Base-by-base conservation (phyloP, 1,140 invertebrate species). In the Medauroidea extradentata region DNA sequence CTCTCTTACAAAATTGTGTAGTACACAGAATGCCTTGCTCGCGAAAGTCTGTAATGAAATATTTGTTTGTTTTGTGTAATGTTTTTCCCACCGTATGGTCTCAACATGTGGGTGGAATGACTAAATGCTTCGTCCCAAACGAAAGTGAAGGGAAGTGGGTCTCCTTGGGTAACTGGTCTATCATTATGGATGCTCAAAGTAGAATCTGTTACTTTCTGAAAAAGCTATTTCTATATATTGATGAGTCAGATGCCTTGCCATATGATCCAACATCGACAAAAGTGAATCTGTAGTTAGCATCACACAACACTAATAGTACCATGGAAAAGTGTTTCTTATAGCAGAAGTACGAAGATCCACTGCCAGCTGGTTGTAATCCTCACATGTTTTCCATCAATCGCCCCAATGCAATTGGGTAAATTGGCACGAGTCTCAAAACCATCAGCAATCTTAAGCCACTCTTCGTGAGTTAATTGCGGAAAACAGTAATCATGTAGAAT, bases 51-150 rank as follows among this genome's bases (percentile, higher is more conserved):
- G 58, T 77, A 78, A 52, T 79, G 77, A 59, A 73, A 77, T 13
- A 76, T 67, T 46, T 69, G 63, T 63, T 76, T 63, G 60, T 61
- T 51, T 14, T 53, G 41, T 52, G 50, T 59, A 27, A 72, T 58
- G 29, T 69, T 18, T 39, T 54, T 63, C 25, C 66, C 65, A 41
- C 67, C 65, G 62, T 69, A 80, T 49, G 76, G 75, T 60, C 73
- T 75, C 67, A 77, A 66, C 56, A 79, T 52, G 56, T 73, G 65
- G 18, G 53, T 53, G 53, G 66, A 67, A 46, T 78, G 53, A 16
- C 69, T 66, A 65, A 78, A 79, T 41, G 73, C 75, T 39, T 75
- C 74, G 65, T 79, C 76, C 16, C 66, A 75, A 29, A 78, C 65
- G 58, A 79, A 63, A 43, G 62, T 62, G 46, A 69, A 68, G 29